Conservation (phyloP, 2,888 invertebrate species). For the Xanthorhoe spadicearia region DNA sequence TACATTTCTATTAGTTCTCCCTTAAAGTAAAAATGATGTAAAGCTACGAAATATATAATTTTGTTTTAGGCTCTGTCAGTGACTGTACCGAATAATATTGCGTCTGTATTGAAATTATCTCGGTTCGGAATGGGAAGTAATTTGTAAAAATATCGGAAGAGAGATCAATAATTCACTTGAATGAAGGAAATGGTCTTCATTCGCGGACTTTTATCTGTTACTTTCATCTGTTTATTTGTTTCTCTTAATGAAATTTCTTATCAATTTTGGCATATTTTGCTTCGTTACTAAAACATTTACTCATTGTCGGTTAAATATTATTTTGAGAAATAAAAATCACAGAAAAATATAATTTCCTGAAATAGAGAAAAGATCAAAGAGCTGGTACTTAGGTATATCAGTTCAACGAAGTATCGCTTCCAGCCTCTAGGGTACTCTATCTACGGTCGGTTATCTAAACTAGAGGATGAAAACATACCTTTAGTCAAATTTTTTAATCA, state of each 20-base stretch:
- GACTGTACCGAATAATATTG: slow-evolving; percentile 16
- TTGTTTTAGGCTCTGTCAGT: background rate
- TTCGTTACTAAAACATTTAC: too few relatives aligned
- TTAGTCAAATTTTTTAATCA: too few relatives aligned
- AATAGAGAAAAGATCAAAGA: too few relatives aligned
- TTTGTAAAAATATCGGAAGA: slow-evolving; percentile 27
- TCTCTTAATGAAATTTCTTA: background rate
- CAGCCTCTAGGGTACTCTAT: too few relatives aligned
- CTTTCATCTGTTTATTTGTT: background rate
- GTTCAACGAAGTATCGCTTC: too few relatives aligned
- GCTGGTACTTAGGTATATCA: too few relatives aligned
- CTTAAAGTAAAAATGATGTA: background rate
- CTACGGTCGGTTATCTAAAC: too few relatives aligned
- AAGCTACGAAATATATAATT: background rate
- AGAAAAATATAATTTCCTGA: too few relatives aligned
- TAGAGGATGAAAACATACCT: too few relatives aligned
- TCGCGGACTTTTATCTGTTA: slow-evolving; percentile 10
- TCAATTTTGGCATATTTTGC: too few relatives aligned
- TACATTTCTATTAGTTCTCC: background rate
- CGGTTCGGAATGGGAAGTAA: slow-evolving; percentile 23
- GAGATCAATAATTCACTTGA: slow-evolving; percentile 19
- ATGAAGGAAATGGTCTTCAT: slow-evolving; percentile 6
- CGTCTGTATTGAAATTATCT: slow-evolving; percentile 21
- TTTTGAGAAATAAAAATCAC: too few relatives aligned
- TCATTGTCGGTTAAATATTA: too few relatives aligned